phyloP scores from a whole-genome alignment of 2,797 vertebrate genomes.

The Propithecus perrieri region DNA sequence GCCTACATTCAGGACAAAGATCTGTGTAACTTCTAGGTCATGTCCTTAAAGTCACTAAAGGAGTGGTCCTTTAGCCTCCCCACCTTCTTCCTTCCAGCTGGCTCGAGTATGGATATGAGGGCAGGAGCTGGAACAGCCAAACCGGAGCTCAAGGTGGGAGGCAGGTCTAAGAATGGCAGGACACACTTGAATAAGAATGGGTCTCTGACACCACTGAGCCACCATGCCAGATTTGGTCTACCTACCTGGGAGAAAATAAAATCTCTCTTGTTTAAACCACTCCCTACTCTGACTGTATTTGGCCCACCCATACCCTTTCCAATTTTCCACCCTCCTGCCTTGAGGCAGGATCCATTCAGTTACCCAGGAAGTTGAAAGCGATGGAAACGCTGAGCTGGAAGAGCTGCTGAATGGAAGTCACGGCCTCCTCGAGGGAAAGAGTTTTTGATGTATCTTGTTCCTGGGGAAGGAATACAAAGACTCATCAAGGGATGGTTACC shows the following conservation, averaged over 20 bases:
- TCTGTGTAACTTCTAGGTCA: not conserved
- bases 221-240: not conserved
- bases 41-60: not conserved
- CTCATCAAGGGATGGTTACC: not conserved
- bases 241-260: not conserved
- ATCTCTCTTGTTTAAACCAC: not conserved
- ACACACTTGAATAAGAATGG: not conserved
- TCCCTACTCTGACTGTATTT: not conserved
- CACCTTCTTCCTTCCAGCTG: not conserved
- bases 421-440: conserved; percentile 87
- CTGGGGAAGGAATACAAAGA: conserved; percentile 47
- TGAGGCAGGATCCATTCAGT: conserved; percentile 32
- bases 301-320: not conserved
- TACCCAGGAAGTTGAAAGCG: conserved; percentile 89
- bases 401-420: conserved; percentile 87
- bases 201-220: not conserved
- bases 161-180: not conserved
- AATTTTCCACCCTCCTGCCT: not conserved
- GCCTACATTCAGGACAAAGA: not conserved
- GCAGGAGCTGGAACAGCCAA: not conserved
- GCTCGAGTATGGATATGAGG: not conserved
- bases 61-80: not conserved
- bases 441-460: conserved; percentile 80
- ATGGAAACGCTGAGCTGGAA: conserved; percentile 90
- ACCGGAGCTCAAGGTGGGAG: not conserved